Percentiles rank a stretch among this genome's conserved stretches.
phyloP scores from a whole-genome alignment of 2,888 invertebrate species.

The Apamea epomidion region DNA sequence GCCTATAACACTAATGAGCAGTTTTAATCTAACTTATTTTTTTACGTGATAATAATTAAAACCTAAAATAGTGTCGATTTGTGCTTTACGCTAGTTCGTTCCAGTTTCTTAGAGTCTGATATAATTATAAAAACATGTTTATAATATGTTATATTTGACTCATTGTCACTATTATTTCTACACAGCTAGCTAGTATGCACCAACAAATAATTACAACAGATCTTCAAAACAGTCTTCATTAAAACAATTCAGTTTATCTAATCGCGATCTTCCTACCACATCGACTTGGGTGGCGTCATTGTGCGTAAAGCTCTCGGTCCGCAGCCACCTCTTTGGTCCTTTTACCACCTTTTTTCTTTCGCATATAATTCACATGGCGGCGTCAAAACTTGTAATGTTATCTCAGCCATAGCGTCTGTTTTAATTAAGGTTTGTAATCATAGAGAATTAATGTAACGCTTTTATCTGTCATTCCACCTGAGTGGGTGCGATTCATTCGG shows the following conservation, averaged over 20 bases:
- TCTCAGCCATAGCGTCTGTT: slow-evolving; percentile 42
- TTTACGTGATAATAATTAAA: too few species aligned
- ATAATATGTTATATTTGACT: too few species aligned
- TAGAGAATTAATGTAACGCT: slow-evolving; percentile 45
- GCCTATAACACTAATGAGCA: too few species aligned
- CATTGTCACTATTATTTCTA: too few species aligned
- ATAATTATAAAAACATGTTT: too few species aligned
- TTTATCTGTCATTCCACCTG: slow-evolving; percentile 56
- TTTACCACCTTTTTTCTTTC: slow-evolving; percentile 32
- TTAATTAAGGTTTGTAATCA: slow-evolving; percentile 58
- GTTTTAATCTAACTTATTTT: background rate
- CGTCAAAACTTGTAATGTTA: slow-evolving; percentile 36
- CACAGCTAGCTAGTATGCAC: background rate
- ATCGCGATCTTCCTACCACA: slow-evolving; percentile 33
- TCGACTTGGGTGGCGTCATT: slow-evolving; percentile 6
- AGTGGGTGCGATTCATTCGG: slow-evolving; percentile 26
- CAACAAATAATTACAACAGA: too few species aligned
- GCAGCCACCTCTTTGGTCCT: slow-evolving; percentile 10
- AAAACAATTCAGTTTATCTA: slow-evolving; percentile 2
- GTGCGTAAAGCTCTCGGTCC: slow-evolving; percentile 16
- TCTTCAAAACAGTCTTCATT: slow-evolving; percentile 3
- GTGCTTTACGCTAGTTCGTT: background rate
- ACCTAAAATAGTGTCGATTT: background rate
- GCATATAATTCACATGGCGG: slow-evolving; percentile 34
- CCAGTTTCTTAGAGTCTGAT: too few species aligned